These are phyloP conservation scores for Hydropsyche betteni DNA, from an alignment of 2,888 invertebrate genomes.

Conservation along the genomic window DNA sequence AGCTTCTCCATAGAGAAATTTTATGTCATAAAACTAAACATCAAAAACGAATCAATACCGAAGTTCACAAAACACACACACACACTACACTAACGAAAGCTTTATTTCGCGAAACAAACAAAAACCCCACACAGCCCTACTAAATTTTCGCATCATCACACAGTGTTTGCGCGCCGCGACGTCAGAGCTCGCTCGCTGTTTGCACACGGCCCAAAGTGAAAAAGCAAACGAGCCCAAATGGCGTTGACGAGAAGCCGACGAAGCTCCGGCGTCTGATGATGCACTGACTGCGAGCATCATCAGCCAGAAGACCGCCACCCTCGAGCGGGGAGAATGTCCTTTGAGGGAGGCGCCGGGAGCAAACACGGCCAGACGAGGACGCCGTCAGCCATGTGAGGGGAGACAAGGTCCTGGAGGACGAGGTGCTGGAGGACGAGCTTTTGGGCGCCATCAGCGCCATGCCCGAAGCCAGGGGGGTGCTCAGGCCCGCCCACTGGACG, in stretches of 20 bases:
- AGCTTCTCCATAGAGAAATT: too few relatives aligned
- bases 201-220: neutral
- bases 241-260: neutral
- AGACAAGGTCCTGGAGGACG: neutral
- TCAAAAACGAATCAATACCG: too few relatives aligned
- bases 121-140: too few relatives aligned
- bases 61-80: too few relatives aligned
- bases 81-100: too few relatives aligned
- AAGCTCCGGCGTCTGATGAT: neutral
- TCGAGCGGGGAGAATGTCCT: neutral
- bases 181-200: neutral
- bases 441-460: neutral
- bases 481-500: slow-evolving; percentile 11
- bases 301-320: neutral
- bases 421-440: neutral
- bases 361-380: neutral
- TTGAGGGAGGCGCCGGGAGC: slow-evolving; percentile 1
- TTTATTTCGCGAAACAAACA: too few relatives aligned
- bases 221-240: slow-evolving; percentile 29
- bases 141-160: slow-evolving; percentile 2
- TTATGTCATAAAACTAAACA: too few relatives aligned
- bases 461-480: neutral
- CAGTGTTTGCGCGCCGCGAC: neutral
- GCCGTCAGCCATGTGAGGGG: too few relatives aligned
- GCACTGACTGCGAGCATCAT: slow-evolving; percentile 1